Percentiles rank a stretch among this genome's conserved stretches.
These are phyloP conservation scores for Pristionchus arcanus DNA, from an alignment of 2,888 invertebrate genomes.

Conservation along the genomic window DNA sequence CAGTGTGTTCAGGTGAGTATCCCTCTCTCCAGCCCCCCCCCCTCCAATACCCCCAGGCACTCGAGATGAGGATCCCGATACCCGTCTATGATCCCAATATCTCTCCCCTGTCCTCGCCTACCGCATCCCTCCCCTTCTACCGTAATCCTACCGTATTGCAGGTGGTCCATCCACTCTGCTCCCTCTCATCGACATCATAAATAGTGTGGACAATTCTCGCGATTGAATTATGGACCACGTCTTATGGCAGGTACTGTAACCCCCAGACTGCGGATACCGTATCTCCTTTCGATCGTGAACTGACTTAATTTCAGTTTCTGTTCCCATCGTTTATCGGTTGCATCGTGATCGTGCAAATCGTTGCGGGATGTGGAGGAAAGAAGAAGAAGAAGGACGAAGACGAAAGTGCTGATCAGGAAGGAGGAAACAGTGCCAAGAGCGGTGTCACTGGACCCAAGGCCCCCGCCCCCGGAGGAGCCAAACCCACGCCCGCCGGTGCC, in stretches of 20 bases:
- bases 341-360: not conserved
- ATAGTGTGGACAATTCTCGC: conserved; percentile 53
- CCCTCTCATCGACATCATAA: conserved; percentile 44
- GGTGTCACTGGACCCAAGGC: not conserved
- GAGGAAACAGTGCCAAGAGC: not conserved
- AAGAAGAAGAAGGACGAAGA: conserved; percentile 45
- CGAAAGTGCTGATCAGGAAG: conserved; percentile 3
- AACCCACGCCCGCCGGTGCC: not conserved
- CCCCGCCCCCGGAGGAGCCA: not conserved
- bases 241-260: conserved; percentile 10
- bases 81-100: not conserved
- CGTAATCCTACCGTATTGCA: conserved; percentile 29
- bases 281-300: not conserved
- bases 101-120: not conserved
- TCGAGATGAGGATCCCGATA: not conserved
- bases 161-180: conserved; percentile 42
- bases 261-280: not conserved
- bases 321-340: not conserved
- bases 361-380: conserved; percentile 46
- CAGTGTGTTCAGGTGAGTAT: conserved; percentile 27
- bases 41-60: not conserved
- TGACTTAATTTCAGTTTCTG: conserved; percentile 10
- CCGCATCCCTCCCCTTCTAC: not conserved
- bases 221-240: conserved; percentile 49
- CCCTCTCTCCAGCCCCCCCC: not conserved